These are phyloP conservation scores for Quadroppia sp. DNA, from an alignment of 2,888 invertebrate genomes.

Conservation along the genomic window DNA sequence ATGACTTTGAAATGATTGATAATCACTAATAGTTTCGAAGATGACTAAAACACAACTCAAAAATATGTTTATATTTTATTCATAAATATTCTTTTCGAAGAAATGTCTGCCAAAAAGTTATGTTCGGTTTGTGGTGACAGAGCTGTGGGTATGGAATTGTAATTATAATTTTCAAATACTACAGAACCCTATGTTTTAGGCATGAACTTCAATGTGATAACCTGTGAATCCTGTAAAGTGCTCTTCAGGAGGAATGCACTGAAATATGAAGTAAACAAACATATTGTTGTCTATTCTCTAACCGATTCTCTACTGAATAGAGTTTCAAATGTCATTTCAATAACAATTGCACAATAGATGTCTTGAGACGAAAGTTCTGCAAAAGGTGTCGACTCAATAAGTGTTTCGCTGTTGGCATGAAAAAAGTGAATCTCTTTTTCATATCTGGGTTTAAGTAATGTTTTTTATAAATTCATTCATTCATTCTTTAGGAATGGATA, in stretches of 20 bases:
- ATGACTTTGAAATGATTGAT: too few species aligned
- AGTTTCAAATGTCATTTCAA: neutral
- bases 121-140: neutral
- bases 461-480: neutral
- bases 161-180: neutral
- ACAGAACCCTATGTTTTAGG: neutral
- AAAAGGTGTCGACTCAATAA: neutral
- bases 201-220: neutral
- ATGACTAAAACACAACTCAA: too few species aligned
- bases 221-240: constrained; percentile 3
- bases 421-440: neutral
- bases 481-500: neutral
- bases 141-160: neutral
- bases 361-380: neutral
- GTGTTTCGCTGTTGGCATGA: constrained; percentile 2
- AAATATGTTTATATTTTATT: too few species aligned
- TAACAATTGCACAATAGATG: neutral
- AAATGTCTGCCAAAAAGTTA: neutral
- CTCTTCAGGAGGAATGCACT: neutral
- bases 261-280: neutral
- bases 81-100: too few species aligned
- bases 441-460: neutral
- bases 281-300: neutral
- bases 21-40: too few species aligned
- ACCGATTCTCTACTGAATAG: neutral